These are phyloP conservation scores for Otis tarda DNA, from an alignment of 2,113 vertebrate species.

Conservation along the genomic window DNA sequence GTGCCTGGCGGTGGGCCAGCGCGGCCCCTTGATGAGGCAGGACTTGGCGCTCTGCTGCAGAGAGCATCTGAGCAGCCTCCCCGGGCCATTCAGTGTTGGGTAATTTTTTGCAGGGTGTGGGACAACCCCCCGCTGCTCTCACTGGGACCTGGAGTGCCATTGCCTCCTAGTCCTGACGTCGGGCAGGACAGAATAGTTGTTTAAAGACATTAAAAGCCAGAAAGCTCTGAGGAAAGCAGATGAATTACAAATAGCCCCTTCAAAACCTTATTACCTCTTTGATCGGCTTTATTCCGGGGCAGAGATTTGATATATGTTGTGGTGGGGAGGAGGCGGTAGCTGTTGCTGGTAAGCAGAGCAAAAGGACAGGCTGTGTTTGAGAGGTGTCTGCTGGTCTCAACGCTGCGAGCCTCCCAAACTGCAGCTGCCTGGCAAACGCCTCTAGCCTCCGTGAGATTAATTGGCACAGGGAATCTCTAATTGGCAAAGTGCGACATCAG, in stretches of 20 bases:
- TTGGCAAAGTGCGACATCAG: neutral
- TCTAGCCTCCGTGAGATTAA: neutral
- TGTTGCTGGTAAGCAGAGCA: neutral
- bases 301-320: accelerated
- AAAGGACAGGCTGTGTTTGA: neutral
- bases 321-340: neutral
- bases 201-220: neutral
- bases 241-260: neutral
- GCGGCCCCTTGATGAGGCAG: neutral
- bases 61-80: neutral
- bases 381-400: neutral
- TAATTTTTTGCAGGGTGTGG: neutral
- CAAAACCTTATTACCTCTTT: neutral
- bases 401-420: neutral
- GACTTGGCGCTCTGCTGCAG: neutral
- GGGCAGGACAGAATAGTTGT: neutral
- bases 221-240: neutral
- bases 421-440: neutral
- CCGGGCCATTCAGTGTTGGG: accelerated
- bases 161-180: neutral
- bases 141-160: accelerated
- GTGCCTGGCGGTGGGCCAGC: neutral
- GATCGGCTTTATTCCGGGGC: neutral
- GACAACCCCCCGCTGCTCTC: neutral
- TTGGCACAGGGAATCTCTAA: neutral